Evolutionary conservation across 2,797 vertebrate genomes (phyloP).

Genomic region (Cephalopachus bancanus): DNA sequence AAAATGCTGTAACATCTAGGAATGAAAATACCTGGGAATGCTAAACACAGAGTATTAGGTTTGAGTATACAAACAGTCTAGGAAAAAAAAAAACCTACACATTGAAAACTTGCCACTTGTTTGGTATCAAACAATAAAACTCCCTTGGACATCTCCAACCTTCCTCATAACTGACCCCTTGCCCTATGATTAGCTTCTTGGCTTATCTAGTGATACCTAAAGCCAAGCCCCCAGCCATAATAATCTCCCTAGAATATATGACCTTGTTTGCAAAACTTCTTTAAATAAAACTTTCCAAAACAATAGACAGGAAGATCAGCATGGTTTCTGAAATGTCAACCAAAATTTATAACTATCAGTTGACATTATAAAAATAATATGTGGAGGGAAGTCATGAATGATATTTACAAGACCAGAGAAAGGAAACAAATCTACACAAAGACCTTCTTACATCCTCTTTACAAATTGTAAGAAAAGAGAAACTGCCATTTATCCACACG

Average conservation of each 20-base stretch:
- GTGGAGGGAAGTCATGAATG: neutral
- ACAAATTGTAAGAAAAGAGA: neutral
- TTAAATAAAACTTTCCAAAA: constrained; percentile 71
- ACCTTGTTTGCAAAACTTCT: constrained; percentile 69
- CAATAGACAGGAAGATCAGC: constrained; percentile 56
- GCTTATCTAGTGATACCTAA: constrained; percentile 76
- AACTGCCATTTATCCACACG: neutral
- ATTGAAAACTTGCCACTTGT: constrained; percentile 85
- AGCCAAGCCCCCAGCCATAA: constrained; percentile 64
- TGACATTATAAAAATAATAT: constrained; percentile 53
- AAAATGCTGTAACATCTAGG: constrained; percentile 83
- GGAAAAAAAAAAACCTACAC: constrained; percentile 78
- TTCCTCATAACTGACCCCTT: constrained; percentile 70
- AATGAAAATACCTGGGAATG: constrained; percentile 61
- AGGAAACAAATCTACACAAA: neutral
- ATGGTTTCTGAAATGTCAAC: constrained; percentile 16
- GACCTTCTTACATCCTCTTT: neutral
- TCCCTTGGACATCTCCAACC: constrained; percentile 74
- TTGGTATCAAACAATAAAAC: constrained; percentile 82
- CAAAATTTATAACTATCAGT: neutral
- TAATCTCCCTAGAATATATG: constrained; percentile 65
- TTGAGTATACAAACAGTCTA: constrained; percentile 85
- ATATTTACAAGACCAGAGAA: neutral
- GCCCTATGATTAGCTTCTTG: constrained; percentile 81
- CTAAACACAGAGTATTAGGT: constrained; percentile 82